These are phyloP conservation scores for Sebastes alutus DNA, from an alignment of 2,797 vertebrate genomes.

Conservation along the genomic window DNA sequence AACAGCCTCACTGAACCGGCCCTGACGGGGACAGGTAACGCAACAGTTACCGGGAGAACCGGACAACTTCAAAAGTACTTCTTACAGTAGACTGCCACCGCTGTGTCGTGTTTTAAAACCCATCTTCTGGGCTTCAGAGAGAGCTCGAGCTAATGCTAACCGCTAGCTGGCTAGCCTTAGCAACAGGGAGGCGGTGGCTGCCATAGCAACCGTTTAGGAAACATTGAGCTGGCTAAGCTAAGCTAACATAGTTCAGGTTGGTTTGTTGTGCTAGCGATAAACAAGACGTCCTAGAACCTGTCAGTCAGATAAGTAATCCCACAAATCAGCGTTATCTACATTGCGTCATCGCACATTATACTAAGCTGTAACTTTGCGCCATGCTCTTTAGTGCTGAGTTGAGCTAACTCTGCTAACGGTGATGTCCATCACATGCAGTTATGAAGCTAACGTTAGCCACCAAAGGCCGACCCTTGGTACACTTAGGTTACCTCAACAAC, in stretches of 20 bases:
- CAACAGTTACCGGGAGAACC: not conserved
- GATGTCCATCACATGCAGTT: slow-evolving; percentile 49
- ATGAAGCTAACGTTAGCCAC: slow-evolving; percentile 63
- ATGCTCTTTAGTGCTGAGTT: slow-evolving; percentile 29
- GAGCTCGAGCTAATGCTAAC: not conserved
- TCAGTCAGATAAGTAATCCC: not conserved
- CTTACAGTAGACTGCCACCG: not conserved
- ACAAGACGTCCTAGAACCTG: slow-evolving; percentile 22
- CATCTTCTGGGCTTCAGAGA: not conserved
- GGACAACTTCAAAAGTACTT: not conserved
- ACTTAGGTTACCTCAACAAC: slow-evolving; percentile 25
- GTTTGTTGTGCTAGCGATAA: slow-evolving; percentile 68
- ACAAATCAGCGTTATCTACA: not conserved
- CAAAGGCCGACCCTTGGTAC: slow-evolving; percentile 58
- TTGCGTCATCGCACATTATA: not conserved
- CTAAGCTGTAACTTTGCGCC: not conserved
- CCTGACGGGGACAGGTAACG: slow-evolving; percentile 60
- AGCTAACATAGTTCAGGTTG: slow-evolving; percentile 15
- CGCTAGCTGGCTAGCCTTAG: slow-evolving; percentile 52
- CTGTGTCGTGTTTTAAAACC: not conserved
- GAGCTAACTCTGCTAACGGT: slow-evolving; percentile 65
- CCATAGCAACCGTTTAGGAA: slow-evolving; percentile 88
- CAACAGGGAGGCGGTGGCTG: slow-evolving; percentile 80
- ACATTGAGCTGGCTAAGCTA: slow-evolving; percentile 66
- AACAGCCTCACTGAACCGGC: slow-evolving; percentile 57